These are phyloP conservation scores for Carabus problematicus DNA, from an alignment of 2,888 invertebrate species.

Conservation along the genomic window DNA sequence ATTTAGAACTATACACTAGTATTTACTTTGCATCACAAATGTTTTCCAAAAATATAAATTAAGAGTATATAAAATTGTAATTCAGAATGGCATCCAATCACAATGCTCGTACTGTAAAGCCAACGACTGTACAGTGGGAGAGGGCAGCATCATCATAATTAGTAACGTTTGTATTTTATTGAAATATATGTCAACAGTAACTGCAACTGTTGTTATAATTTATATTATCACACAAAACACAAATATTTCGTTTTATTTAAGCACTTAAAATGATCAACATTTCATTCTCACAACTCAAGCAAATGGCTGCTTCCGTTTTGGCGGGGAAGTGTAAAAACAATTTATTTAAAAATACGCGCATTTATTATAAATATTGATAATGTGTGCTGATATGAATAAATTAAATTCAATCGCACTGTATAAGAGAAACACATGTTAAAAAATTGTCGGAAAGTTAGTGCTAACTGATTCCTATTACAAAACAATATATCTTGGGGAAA, in stretches of 20 bases:
- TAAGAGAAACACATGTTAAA: too few species aligned
- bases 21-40: constrained; percentile 31
- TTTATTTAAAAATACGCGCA: constrained; percentile 25
- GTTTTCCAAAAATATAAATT: constrained; percentile 10
- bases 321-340: constrained; percentile 23
- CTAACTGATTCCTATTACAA: too few species aligned
- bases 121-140: constrained; percentile 29
- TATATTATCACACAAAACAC: constrained; percentile 16
- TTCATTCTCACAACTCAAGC: constrained; percentile 5
- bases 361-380: neutral
- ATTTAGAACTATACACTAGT: constrained; percentile 22
- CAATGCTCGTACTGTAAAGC: constrained; percentile 33
- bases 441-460: too few species aligned
- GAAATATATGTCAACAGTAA: constrained; percentile 25
- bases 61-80: constrained; percentile 23
- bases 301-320: constrained; percentile 38
- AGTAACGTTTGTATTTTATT: constrained; percentile 23
- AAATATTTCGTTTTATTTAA: neutral
- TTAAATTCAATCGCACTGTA: too few species aligned
- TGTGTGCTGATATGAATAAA: too few species aligned
- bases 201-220: constrained; percentile 22
- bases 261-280: constrained; percentile 1
- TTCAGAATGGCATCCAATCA: constrained; percentile 36
- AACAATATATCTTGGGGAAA: too few species aligned
- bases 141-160: constrained; percentile 39